A percentile compares a stretch with the other conserved stretches of the same genome.
Evolutionary conservation across 2,113 vertebrate genomes (phyloP).

Genomic region (Microtus oregoni): DNA sequence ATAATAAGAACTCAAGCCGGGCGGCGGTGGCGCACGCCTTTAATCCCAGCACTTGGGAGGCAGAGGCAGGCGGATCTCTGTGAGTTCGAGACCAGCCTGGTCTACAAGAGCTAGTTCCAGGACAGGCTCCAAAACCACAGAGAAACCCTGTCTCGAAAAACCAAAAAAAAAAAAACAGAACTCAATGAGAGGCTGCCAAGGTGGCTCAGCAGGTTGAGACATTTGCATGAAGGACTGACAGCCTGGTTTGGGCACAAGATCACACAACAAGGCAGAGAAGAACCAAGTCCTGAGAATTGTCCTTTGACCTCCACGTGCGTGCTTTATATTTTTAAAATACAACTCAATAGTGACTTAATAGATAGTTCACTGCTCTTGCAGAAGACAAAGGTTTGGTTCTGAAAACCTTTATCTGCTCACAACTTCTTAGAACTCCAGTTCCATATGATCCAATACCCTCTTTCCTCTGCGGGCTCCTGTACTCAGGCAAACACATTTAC

Average conservation of each 20-base stretch:
- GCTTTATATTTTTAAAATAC: not conserved
- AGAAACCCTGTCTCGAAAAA: too few relatives aligned
- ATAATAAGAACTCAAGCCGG: not conserved
- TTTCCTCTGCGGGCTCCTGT: not conserved
- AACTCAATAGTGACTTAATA: not conserved
- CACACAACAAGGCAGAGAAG: not conserved
- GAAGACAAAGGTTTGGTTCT: not conserved
- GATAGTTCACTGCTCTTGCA: not conserved
- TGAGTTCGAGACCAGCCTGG: too few relatives aligned
- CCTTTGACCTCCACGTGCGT: not conserved
- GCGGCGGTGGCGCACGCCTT: too few relatives aligned
- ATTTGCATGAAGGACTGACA: not conserved
- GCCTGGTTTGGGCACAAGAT: not conserved
- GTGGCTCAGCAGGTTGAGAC: not conserved
- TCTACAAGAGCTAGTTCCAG: too few relatives aligned
- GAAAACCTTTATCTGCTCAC: not conserved
- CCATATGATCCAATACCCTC: not conserved
- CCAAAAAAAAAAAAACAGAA: too few relatives aligned
- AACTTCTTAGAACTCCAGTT: not conserved
- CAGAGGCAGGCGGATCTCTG: too few relatives aligned
- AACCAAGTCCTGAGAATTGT: not conserved
- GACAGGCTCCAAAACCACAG: too few relatives aligned
- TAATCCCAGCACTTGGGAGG: too few relatives aligned
- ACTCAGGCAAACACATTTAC: not conserved
- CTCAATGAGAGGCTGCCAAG: not conserved